These are phyloP conservation scores for Pseudorhombus dupliciocellatus DNA, from an alignment of 2,113 vertebrate species.

Conservation along the genomic window DNA sequence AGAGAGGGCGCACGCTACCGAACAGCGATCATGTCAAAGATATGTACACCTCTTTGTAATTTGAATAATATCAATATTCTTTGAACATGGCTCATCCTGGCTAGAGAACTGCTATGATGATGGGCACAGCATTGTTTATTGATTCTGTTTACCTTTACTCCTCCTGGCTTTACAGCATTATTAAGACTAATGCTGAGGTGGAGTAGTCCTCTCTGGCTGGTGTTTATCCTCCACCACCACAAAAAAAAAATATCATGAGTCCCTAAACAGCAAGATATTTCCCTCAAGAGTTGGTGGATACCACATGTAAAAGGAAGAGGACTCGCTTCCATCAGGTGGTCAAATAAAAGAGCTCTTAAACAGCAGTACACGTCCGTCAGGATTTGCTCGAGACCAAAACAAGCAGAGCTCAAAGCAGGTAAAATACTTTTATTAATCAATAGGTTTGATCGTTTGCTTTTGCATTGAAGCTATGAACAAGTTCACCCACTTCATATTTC, in stretches of 20 bases:
- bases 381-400: not conserved
- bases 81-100: not conserved
- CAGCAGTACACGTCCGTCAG: not conserved
- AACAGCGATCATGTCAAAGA: slow-evolving; percentile 4
- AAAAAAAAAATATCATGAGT: too few relatives aligned
- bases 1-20: slow-evolving; percentile 24
- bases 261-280: too few relatives aligned
- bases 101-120: not conserved
- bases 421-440: not conserved
- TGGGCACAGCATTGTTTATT: not conserved
- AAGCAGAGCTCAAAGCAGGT: not conserved
- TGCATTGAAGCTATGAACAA: too few relatives aligned
- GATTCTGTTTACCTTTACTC: not conserved
- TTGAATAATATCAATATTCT: not conserved
- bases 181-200: not conserved
- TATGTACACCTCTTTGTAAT: not conserved
- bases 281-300: too few relatives aligned
- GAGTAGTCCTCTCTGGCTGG: not conserved
- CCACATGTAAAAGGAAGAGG: not conserved
- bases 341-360: not conserved
- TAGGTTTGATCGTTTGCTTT: not conserved
- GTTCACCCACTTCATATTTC: too few relatives aligned
- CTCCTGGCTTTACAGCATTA: not conserved
- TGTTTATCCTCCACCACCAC: not conserved
- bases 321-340: not conserved